phyloP scores from a whole-genome alignment of 2,888 invertebrate genomes.

The Aspidiotus rigidus region DNA sequence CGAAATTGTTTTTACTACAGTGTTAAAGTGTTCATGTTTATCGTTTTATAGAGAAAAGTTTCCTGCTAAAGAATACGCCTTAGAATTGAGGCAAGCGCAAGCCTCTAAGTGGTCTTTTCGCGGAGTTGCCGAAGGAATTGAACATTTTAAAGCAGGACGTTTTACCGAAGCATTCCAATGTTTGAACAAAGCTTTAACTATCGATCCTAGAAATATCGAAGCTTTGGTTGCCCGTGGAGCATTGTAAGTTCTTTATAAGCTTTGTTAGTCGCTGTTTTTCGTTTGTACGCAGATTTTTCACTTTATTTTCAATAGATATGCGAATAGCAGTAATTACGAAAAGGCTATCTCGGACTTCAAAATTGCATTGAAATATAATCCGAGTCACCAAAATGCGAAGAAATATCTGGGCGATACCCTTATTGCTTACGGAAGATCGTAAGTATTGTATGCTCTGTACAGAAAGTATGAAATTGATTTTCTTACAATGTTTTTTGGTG shows the following conservation, averaged over 20 bases:
- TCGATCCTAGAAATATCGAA: constrained; percentile 85
- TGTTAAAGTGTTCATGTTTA: not conserved
- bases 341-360: constrained; percentile 93
- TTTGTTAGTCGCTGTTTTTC: constrained; percentile 18
- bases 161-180: constrained; percentile 92
- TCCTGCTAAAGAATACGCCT: constrained; percentile 69
- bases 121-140: constrained; percentile 89
- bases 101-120: constrained; percentile 90
- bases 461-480: not conserved
- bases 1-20: not conserved
- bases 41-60: constrained; percentile 44
- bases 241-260: constrained; percentile 42
- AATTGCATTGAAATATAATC: constrained; percentile 76
- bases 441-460: constrained; percentile 18
- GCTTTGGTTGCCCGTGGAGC: constrained; percentile 86
- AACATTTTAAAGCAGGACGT: constrained; percentile 84
- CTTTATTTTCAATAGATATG: constrained; percentile 49
- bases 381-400: constrained; percentile 82
- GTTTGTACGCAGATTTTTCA: constrained; percentile 6
- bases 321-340: constrained; percentile 86
- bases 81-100: constrained; percentile 76
- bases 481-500: not conserved
- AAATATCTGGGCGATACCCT: constrained; percentile 91
- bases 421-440: constrained; percentile 68
- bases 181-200: constrained; percentile 82